Conservation (phyloP, 2,113 vertebrate genomes). For the Meriones unguiculatus region DNA sequence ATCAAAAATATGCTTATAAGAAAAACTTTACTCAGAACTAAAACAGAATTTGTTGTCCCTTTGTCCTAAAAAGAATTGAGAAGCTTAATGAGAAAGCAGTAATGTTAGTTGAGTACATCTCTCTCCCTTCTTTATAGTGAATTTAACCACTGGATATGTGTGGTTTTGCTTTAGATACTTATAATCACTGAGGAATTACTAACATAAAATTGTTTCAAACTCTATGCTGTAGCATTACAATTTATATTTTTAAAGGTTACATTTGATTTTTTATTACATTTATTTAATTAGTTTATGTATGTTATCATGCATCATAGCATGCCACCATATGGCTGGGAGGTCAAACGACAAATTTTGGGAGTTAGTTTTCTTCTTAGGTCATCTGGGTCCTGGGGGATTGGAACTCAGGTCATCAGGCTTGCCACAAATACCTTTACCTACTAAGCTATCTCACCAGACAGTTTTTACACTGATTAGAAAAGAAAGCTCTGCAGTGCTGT, state of each 20-base stretch:
- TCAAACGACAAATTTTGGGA: background rate
- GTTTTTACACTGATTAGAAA: conserved; percentile 57
- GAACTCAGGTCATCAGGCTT: background rate
- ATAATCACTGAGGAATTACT: background rate
- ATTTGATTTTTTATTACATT: background rate
- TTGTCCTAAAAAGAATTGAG: conserved; percentile 21
- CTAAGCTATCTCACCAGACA: background rate
- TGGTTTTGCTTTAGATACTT: background rate
- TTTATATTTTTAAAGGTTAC: background rate
- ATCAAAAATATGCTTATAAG: background rate
- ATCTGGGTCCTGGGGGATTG: too few species aligned
- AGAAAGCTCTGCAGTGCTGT: background rate
- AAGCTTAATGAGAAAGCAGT: conserved; percentile 34
- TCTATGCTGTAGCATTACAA: background rate
- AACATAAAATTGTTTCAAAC: conserved; percentile 63
- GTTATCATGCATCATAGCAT: background rate
- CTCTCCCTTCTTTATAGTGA: background rate
- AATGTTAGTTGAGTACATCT: background rate
- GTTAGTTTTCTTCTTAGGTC: background rate
- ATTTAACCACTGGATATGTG: background rate
- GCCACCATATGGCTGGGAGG: background rate
- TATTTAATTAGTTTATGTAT: background rate
- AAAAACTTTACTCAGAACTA: background rate
- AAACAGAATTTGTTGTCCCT: background rate
- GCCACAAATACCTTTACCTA: background rate